Base-by-base conservation (phyloP, 2,797 vertebrate genomes). In the Rachycentron canadum region DNA sequence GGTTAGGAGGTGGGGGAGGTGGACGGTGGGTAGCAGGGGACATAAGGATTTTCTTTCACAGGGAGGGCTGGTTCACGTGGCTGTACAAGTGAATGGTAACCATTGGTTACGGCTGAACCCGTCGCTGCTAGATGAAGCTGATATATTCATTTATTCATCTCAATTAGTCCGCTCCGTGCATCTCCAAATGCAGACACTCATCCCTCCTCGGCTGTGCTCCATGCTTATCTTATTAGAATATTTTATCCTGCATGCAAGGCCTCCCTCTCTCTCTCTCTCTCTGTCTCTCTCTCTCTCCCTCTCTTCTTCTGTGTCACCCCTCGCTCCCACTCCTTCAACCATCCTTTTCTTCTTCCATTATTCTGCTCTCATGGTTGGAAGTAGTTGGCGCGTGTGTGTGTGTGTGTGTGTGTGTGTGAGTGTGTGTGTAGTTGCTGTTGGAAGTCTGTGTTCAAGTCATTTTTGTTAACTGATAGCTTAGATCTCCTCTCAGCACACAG, bases 91-190 rank as follows among this genome's bases (percentile, higher is more conserved):
- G 87, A 91, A 92, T 89, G 87, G 93, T 94, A 83, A 90, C 92
- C 90, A 88, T 84, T 92, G 93, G 93, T 90, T 91, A 93, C 92
- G 49, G 78, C 89, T 69, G 83, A 88, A 84, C 79, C 84, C 69
- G 38, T 58, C 76, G 61, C 82, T 79, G 79, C 78, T 58, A 84
- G 91, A 91, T 92, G 90, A 88, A 90, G 89, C 86, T 91, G 88
- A 92, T 93, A 91, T 93, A 94, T 94, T 94, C 93, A 94, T 93
- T 87, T 94, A 93, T 94, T 93, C 93, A 88, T 93, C 93, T 93
- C 91, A 93, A 93, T 94, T 93, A 94, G 93, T 90, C 87, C 53
- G 79, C 87, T 76, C 77, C 50, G 76, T 83, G 86, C 86, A 82
- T 89, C 90, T 91, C 86, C 92, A 83, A 89, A 90, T 72, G 82